These are phyloP conservation scores for Eutolmus rufibarbis DNA, from an alignment of 2,888 invertebrate genomes.

Conservation along the genomic window DNA sequence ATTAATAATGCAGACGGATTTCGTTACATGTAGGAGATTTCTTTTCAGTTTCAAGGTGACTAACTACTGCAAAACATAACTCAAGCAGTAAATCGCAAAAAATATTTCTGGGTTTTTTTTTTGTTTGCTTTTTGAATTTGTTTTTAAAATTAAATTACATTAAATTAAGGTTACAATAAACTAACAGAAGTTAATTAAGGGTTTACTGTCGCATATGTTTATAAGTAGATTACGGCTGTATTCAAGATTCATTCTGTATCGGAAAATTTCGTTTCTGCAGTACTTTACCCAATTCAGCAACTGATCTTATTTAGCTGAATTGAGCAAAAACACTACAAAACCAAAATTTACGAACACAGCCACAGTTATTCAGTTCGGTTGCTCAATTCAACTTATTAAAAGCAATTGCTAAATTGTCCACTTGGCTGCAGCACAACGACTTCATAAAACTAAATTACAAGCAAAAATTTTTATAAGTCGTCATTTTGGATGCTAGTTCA, in stretches of 20 bases:
- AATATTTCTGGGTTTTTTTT: not conserved
- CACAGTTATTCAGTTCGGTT: too few relatives aligned
- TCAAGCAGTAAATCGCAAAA: not conserved
- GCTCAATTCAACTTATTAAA: too few relatives aligned
- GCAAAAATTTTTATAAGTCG: too few relatives aligned
- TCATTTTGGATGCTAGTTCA: too few relatives aligned
- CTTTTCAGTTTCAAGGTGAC: not conserved
- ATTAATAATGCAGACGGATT: conserved; percentile 15
- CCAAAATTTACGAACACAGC: too few relatives aligned
- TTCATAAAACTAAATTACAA: too few relatives aligned
- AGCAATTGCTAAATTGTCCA: too few relatives aligned
- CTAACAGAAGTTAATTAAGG: not conserved
- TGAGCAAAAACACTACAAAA: too few relatives aligned
- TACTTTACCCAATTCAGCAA: too few relatives aligned
- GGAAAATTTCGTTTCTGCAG: too few relatives aligned
- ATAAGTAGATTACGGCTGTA: not conserved
- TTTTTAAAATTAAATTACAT: not conserved
- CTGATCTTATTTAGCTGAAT: too few relatives aligned
- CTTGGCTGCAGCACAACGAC: too few relatives aligned
- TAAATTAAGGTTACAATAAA: not conserved
- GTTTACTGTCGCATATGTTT: not conserved
- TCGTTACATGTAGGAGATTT: not conserved
- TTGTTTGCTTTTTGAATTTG: not conserved
- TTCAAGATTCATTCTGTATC: not conserved
- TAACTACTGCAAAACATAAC: not conserved